Conservation (phyloP, 2,888 invertebrate genomes). For the Drosophila longiperda region DNA sequence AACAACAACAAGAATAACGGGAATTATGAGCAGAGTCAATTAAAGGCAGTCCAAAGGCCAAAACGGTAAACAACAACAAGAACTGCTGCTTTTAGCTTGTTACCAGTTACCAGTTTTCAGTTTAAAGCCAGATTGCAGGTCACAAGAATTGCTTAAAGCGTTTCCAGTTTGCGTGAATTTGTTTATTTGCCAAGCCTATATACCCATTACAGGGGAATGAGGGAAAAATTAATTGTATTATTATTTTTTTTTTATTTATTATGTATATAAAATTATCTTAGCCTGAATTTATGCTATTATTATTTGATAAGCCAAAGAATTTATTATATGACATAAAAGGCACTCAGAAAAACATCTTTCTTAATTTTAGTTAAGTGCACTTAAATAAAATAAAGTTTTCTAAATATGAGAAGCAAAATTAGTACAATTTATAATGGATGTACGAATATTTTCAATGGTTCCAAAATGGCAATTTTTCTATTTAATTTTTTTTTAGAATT, state of each 20-base stretch:
- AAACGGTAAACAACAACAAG: not conserved
- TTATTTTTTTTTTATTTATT: too few species aligned
- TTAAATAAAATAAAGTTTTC: too few species aligned
- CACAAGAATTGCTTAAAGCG: constrained; percentile 7
- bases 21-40: constrained; percentile 11
- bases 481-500: not conserved
- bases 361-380: too few species aligned
- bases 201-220: not conserved
- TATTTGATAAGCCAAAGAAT: too few species aligned
- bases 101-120: constrained; percentile 8
- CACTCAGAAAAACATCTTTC: too few species aligned
- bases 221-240: not conserved
- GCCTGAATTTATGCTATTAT: too few species aligned
- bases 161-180: constrained; percentile 18
- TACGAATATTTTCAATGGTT: too few species aligned
- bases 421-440: too few species aligned
- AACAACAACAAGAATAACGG: constrained; percentile 5
- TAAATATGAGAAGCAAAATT: too few species aligned
- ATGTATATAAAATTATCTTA: too few species aligned
- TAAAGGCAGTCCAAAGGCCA: not conserved
- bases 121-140: constrained; percentile 5
- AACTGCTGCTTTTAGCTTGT: constrained; percentile 1
- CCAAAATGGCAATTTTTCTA: not conserved
- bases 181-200: constrained; percentile 13
- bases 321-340: too few species aligned